Evolutionary conservation across 2,113 vertebrate genomes (phyloP), one percentile per base, ranked within the genome.

Genomic region (Genyomyrus donnyi): DNA sequence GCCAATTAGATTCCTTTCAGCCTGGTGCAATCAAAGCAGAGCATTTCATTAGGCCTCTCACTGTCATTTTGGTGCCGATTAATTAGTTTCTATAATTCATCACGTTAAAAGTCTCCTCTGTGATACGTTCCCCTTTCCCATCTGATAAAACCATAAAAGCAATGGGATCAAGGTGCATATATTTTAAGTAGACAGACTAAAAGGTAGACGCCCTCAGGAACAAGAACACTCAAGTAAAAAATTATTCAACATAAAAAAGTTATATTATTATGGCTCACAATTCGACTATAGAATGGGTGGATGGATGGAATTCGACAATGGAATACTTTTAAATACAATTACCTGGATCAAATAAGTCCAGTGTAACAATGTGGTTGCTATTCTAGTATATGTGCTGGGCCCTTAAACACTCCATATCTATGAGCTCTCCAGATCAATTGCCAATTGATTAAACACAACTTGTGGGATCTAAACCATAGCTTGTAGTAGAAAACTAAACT

Each of bases 61-160:
- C 85, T 42, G 62, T 89, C 88, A 66, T 89, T 74, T 49, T 89
- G 88, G 80, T 77, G 90, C 42, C 88, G 91, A 91, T 90, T 90
- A 89, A 85, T 91, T 89, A 49, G 31, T 88, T 90, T 66, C 58
- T 88, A 84, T 66, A 88, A 88, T 84, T 50, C 42, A 89, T 66
- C 53, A 88, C 2, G 58, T 45, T 48, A 86, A 85, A 83, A 84
- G 66, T 39, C 46, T 19, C n/a, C 66, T 35, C 83, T 74, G 31
- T 87, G 66, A 56, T 48, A 42, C 35, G 46, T 15, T 6, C 5
- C 56, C 1, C 56, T 39, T 46, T 89, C 50, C 70, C 56, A 74
- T 6, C 24, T 66, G 17, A 84, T 85, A 42, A 85, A 88, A 85
- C 58, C 66, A 62, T 45, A 62, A 89, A 85, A 89, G 77, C 7